These are phyloP conservation scores for Sisor rabdophorus DNA, from an alignment of 2,113 vertebrate species.

Conservation along the genomic window DNA sequence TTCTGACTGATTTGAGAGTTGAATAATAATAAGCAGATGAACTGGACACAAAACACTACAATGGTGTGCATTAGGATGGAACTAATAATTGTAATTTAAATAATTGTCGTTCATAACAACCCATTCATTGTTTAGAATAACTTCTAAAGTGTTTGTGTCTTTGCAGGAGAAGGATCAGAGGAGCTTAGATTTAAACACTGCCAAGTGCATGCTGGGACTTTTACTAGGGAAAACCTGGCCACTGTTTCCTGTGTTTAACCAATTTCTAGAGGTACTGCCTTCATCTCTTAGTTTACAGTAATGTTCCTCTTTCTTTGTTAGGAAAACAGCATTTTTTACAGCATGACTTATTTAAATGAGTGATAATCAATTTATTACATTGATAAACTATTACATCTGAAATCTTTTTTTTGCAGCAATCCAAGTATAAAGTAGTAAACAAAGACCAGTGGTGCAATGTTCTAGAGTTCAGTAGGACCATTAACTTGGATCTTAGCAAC, in stretches of 20 bases:
- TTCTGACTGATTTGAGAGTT: background rate
- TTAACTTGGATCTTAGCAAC: conserved; percentile 98
- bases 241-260: conserved; percentile 97
- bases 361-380: background rate
- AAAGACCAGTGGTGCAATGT: conserved; percentile 99
- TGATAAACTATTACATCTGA: background rate
- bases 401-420: conserved; percentile 76
- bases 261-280: conserved; percentile 91
- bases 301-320: background rate
- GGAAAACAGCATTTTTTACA: background rate
- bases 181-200: conserved; percentile 98
- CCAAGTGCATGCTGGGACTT: conserved; percentile 98
- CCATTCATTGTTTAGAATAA: background rate
- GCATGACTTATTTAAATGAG: background rate
- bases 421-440: conserved; percentile 99
- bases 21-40: background rate
- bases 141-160: background rate
- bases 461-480: conserved; percentile 98
- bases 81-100: too few relatives aligned
- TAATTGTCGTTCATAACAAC: too few relatives aligned
- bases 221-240: conserved; percentile 98
- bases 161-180: conserved; percentile 97
- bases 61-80: too few relatives aligned
- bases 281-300: background rate
- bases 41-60: background rate